Percentiles rank a stretch among this genome's conserved stretches.
phyloP scores from a whole-genome alignment of 1,140 invertebrate species.

The Planococcus citri region DNA sequence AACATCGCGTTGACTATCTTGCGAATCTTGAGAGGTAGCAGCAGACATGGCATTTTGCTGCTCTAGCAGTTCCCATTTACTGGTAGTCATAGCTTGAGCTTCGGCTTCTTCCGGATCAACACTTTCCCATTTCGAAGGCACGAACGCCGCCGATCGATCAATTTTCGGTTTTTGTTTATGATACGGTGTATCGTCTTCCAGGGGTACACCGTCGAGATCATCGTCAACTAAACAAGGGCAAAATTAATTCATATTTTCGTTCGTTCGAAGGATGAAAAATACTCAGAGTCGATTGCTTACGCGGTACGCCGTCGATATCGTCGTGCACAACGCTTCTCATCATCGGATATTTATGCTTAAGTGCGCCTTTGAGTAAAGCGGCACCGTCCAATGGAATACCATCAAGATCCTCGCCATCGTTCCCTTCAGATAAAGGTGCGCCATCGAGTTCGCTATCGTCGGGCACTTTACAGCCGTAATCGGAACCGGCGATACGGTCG shows the following conservation, averaged over 20 bases:
- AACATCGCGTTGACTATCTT: background rate
- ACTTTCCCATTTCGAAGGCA: slow-evolving; percentile 90
- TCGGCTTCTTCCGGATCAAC: slow-evolving; percentile 76
- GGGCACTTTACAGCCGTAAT: slow-evolving; percentile 33
- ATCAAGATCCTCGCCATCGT: slow-evolving; percentile 56
- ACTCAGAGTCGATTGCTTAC: slow-evolving; percentile 35
- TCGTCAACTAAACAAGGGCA: slow-evolving; percentile 40
- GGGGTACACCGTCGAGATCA: slow-evolving; percentile 70
- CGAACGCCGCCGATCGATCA: slow-evolving; percentile 49
- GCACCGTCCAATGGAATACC: slow-evolving; percentile 73
- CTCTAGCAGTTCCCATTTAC: slow-evolving; percentile 69
- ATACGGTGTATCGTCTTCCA: slow-evolving; percentile 39
- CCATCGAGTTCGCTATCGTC: slow-evolving; percentile 43
- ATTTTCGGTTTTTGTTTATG: slow-evolving; percentile 32
- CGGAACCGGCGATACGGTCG: background rate
- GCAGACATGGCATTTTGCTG: background rate
- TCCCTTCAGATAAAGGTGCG: slow-evolving; percentile 46
- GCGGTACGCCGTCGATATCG: slow-evolving; percentile 62
- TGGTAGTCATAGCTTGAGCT: slow-evolving; percentile 77
- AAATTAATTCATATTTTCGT: background rate
- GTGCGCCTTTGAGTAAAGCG: slow-evolving; percentile 55
- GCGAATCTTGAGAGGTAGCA: slow-evolving; percentile 2
- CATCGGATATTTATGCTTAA: slow-evolving; percentile 34
- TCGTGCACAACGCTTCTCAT: slow-evolving; percentile 34
- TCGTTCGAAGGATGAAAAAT: too few species aligned